A percentile compares a stretch with the other conserved stretches of the same genome.
Conservation (phyloP, 1,140 invertebrate genomes). For the Archivesica marissinica region DNA sequence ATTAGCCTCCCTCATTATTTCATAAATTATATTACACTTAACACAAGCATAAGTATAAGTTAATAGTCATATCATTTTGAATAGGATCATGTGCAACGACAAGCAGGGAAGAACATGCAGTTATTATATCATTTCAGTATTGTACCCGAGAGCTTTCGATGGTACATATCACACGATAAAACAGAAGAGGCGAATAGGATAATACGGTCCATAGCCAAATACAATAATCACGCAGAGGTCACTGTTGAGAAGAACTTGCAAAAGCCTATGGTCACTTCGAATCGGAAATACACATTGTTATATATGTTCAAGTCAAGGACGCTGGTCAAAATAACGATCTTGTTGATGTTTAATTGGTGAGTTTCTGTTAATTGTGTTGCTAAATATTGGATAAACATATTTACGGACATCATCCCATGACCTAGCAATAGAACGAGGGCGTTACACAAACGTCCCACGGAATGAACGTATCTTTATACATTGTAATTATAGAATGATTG, state of each 20-base stretch:
- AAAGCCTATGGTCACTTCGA: background rate
- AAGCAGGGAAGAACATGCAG: too few species aligned
- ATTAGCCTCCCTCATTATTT: background rate
- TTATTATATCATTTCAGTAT: background rate
- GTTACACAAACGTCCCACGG: too few species aligned
- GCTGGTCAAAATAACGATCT: background rate
- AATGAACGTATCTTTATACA: too few species aligned
- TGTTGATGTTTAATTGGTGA: slow-evolving; percentile 12
- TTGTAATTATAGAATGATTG: too few species aligned
- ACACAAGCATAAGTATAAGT: background rate
- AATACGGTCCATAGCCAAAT: background rate
- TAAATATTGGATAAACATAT: too few species aligned
- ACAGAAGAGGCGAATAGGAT: background rate
- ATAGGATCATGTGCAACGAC: background rate
- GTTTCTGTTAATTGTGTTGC: too few species aligned
- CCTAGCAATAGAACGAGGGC: too few species aligned
- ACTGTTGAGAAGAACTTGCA: background rate
- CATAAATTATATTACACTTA: background rate
- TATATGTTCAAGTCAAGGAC: slow-evolving; percentile 22
- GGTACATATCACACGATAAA: slow-evolving; percentile 26
- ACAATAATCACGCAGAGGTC: background rate
- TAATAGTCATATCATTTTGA: background rate
- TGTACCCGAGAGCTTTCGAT: slow-evolving; percentile 45
- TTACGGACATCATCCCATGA: too few species aligned
- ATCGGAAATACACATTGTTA: slow-evolving; percentile 19